Evolutionary conservation across 2,113 vertebrate species (phyloP), one percentile per base, ranked within the genome.

Genomic region (Ochotona princeps): DNA sequence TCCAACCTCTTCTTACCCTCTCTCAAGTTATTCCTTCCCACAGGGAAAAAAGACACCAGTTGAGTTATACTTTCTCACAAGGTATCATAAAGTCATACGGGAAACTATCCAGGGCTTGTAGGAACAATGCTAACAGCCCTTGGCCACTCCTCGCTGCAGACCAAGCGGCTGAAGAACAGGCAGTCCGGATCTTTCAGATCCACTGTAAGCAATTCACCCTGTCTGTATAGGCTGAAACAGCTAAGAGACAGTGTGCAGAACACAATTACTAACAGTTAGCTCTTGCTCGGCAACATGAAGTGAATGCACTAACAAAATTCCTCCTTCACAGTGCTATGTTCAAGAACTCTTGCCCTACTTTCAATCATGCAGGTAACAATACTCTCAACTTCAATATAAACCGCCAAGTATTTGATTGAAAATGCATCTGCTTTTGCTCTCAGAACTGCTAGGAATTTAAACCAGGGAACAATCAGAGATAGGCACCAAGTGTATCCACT

Each of bases 361-460:
- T 88, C 60, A 94, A 79, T 28, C 84, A 85, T 38, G 35, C 7
- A 88, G 44, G n/a, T 26, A 85, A 17, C 25, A 84, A 89, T 44
- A 80, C 86, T 57, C 54, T 86, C 75, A 86, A 93, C 1, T 15
- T 85, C 54, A 83, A 88, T 30, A 67, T 5, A 83, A 79, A 91
- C 23, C 65, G 32, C 32, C 72, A 73, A 87, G 35, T 65, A 69
- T 63, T 60, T 83, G 20, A 60, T 15, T 86, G 25, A 91, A 90
- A 93, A 94, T 81, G 15, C 23, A 74, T 11, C 61, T 2, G 91
- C 2, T 82, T 5, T n/a, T 91, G 88, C 87, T 30, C 63, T 57
- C 32, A 94, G 60, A 87, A 89, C 20, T 66, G 75, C 65, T 75
- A 83, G 75, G 51, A 91, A 84, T 10, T 89, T 57, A 75, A 87